phyloP scores from a whole-genome alignment of 2,113 vertebrate species.

The Benitochromis conjunctus region DNA sequence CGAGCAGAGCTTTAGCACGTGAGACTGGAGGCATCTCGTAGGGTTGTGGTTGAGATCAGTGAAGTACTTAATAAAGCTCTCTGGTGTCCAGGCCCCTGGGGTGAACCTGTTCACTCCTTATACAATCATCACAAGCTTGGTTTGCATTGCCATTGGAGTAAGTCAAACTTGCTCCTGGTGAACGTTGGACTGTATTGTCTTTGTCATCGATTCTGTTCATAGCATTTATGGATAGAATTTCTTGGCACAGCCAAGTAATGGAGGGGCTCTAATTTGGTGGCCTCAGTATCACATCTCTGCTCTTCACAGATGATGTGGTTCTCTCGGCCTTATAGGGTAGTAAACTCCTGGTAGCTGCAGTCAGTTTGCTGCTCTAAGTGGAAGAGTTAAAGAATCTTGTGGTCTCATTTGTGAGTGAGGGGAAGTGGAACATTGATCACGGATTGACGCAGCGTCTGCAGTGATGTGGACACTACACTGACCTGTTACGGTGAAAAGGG shows the following conservation, averaged over 20 bases:
- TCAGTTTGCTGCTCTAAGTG: neutral
- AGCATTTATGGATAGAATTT: neutral
- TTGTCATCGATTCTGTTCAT: neutral
- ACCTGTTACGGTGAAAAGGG: rapidly evolving
- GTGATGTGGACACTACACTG: neutral
- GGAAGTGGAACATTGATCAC: rapidly evolving
- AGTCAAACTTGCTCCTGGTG: rapidly evolving
- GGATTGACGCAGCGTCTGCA: neutral
- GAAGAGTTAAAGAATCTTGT: neutral
- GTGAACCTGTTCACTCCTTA: too few species aligned
- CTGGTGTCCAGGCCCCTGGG: neutral
- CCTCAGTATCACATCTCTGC: neutral
- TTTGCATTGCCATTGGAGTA: neutral
- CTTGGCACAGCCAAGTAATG: neutral
- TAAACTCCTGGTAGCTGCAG: neutral
- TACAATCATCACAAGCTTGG: too few species aligned
- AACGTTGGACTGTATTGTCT: neutral
- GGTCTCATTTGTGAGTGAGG: neutral
- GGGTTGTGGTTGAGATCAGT: too few species aligned
- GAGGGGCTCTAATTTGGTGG: neutral
- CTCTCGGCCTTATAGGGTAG: neutral
- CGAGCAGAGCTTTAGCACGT: neutral
- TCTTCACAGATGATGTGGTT: neutral
- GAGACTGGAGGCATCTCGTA: neutral
- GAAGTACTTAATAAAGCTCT: too few species aligned